Conservation (phyloP, 2,113 vertebrate genomes). For the Canis aureus region DNA sequence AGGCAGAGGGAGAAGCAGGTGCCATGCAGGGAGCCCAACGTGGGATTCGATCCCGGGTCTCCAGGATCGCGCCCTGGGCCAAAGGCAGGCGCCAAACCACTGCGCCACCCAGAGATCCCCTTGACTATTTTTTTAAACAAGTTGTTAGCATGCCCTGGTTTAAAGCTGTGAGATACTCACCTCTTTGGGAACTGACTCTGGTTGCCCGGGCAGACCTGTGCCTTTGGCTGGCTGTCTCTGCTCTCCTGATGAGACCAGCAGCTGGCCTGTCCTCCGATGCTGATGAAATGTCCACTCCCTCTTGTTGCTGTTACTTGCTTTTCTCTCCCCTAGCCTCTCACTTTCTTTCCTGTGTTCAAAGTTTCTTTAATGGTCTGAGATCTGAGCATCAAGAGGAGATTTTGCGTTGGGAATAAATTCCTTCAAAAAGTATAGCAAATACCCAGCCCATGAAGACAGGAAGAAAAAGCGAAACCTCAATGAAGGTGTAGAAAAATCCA, state of each 20-base stretch:
- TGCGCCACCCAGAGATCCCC: too few species aligned
- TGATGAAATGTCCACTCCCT: neutral
- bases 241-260: neutral
- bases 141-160: neutral
- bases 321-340: neutral
- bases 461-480: neutral
- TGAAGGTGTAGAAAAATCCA: neutral
- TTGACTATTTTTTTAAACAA: neutral
- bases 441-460: neutral
- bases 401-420: neutral
- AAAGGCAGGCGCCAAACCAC: too few species aligned
- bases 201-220: neutral
- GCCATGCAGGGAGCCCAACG: too few species aligned
- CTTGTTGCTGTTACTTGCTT: neutral
- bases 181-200: neutral
- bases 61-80: too few species aligned
- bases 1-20: too few species aligned
- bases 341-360: neutral
- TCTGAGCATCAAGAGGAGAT: neutral
- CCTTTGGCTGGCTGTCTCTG: neutral
- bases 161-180: neutral
- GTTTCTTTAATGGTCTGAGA: neutral
- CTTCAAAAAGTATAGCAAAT: neutral
- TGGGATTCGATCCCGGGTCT: too few species aligned
- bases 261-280: neutral